Evolutionary conservation across 2,888 invertebrate genomes (phyloP).

Genomic region (Zele albiditarsus): DNA sequence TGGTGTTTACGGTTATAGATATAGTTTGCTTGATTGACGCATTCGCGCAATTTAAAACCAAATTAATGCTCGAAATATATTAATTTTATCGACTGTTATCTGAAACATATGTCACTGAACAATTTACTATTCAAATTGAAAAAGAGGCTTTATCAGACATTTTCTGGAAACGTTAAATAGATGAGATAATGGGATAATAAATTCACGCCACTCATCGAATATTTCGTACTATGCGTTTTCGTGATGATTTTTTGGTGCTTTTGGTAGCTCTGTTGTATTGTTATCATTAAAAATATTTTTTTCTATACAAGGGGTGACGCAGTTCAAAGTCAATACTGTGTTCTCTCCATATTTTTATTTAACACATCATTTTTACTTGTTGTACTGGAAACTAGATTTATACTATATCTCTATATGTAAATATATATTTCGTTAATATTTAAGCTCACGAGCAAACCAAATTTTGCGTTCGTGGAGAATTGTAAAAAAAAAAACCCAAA

Average conservation of each 20-base stretch:
- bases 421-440: slow-evolving; percentile 36
- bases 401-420: slow-evolving; percentile 36
- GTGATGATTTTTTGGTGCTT: slow-evolving; percentile 53
- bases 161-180: neutral
- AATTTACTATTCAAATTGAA: neutral
- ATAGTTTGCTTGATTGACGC: neutral
- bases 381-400: slow-evolving; percentile 31
- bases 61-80: neutral
- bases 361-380: slow-evolving; percentile 19
- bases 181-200: slow-evolving; percentile 16
- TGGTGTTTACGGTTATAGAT: neutral
- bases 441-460: slow-evolving; percentile 23
- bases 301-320: slow-evolving; percentile 28
- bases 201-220: slow-evolving; percentile 33
- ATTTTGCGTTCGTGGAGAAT: neutral
- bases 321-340: slow-evolving; percentile 23
- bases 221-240: slow-evolving; percentile 43
- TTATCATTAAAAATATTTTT: slow-evolving; percentile 41
- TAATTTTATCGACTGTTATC: neutral
- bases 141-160: neutral
- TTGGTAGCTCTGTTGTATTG: slow-evolving; percentile 54
- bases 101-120: neutral
- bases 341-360: slow-evolving; percentile 23
- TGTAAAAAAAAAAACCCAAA: neutral
- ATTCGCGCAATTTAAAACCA: neutral